Percentiles rank a stretch among this genome's conserved stretches.
These are phyloP conservation scores for Harpegnathos saltator DNA, from an alignment of 1,140 invertebrate genomes.

Conservation along the genomic window DNA sequence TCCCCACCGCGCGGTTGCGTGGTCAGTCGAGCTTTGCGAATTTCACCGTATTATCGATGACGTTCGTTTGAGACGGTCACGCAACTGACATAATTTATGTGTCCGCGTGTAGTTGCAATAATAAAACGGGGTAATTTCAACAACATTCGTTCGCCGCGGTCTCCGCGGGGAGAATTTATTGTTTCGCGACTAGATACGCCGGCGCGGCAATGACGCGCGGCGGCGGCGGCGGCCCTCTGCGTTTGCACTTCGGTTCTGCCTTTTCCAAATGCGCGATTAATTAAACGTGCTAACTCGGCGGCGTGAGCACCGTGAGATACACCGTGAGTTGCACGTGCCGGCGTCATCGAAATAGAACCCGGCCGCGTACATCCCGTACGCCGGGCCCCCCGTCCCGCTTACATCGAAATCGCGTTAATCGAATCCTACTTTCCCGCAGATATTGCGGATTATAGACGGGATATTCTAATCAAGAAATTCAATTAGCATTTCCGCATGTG, in stretches of 20 bases:
- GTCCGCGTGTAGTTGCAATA: not conserved
- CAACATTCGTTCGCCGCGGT: not conserved
- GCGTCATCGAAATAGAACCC: not conserved
- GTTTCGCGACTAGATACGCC: not conserved
- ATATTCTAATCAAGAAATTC: conserved; percentile 62
- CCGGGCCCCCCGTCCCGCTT: conserved; percentile 11
- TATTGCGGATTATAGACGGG: conserved; percentile 40
- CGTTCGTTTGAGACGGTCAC: conserved; percentile 43
- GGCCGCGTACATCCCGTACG: conserved; percentile 8
- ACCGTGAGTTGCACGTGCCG: not conserved
- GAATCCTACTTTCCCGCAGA: conserved; percentile 47
- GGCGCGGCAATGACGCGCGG: too few species aligned
- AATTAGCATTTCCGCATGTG: conserved; percentile 57
- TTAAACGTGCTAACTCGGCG: conserved; percentile 28
- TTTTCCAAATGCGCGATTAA: conserved; percentile 30
- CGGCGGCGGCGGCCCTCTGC: too few species aligned
- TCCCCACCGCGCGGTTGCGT: not conserved
- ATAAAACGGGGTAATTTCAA: conserved; percentile 9
- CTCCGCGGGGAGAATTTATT: conserved; percentile 8
- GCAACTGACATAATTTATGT: conserved; percentile 20
- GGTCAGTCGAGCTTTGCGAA: conserved; percentile 41
- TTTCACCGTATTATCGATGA: conserved; percentile 45
- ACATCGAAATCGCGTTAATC: conserved; percentile 54
- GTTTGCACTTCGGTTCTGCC: too few species aligned
- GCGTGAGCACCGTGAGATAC: not conserved